These are phyloP conservation scores for Lycocerus yunnanus DNA, from an alignment of 2,888 invertebrate species.

Conservation along the genomic window DNA sequence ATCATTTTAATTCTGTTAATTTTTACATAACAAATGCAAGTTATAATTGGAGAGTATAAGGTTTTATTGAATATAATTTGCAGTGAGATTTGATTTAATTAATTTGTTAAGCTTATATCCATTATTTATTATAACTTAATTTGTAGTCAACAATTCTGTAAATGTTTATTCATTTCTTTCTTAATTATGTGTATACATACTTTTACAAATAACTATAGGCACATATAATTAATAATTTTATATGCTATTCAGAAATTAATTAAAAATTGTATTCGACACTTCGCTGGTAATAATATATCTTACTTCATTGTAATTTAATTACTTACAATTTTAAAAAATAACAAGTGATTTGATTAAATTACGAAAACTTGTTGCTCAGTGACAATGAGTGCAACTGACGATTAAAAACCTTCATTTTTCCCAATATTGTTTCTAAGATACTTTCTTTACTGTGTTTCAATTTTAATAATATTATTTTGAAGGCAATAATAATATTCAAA, in stretches of 20 bases:
- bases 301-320: not conserved
- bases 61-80: not conserved
- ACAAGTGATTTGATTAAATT: not conserved
- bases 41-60: not conserved
- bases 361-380: not conserved
- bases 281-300: not conserved
- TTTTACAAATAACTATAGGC: not conserved
- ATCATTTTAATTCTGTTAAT: not conserved
- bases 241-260: not conserved
- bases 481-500: too few species aligned
- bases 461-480: too few species aligned
- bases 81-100: not conserved
- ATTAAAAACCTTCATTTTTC: too few species aligned
- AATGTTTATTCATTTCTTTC: not conserved
- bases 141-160: not conserved
- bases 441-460: too few species aligned
- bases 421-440: too few species aligned
- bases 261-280: not conserved
- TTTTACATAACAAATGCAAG: not conserved
- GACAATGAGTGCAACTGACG: not conserved
- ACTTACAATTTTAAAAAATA: not conserved
- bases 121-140: not conserved
- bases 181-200: not conserved
- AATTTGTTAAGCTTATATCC: not conserved
- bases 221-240: not conserved